Conservation (phyloP, 2,888 invertebrate species). For the Petrophora chlorosata region DNA sequence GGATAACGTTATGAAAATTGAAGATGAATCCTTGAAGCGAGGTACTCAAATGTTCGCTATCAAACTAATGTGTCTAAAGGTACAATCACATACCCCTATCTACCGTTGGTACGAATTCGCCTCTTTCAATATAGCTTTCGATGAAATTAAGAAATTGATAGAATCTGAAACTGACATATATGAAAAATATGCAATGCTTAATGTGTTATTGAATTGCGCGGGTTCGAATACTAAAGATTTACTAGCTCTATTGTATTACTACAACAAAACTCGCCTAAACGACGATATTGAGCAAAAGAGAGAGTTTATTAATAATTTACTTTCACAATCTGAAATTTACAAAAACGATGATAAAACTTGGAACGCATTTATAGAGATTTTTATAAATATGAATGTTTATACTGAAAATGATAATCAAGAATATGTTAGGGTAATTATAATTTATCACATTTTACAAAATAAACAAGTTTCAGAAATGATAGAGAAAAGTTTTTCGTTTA, state of each 20-base stretch:
- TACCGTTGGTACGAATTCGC: conserved; percentile 61
- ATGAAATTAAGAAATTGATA: conserved; percentile 50
- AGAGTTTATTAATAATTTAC: conserved; percentile 47
- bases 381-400: conserved; percentile 55
- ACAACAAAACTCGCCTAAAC: conserved; percentile 53
- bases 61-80: conserved; percentile 35
- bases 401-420: conserved; percentile 40
- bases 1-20: conserved; percentile 25
- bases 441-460: conserved; percentile 49
- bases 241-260: conserved; percentile 45
- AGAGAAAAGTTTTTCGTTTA: conserved; percentile 48
- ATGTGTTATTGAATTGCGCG: conserved; percentile 51
- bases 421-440: conserved; percentile 49
- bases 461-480: conserved; percentile 48
- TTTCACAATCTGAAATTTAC: conserved; percentile 42
- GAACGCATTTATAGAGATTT: conserved; percentile 55
- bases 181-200: conserved; percentile 46
- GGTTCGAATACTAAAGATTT: conserved; percentile 44
- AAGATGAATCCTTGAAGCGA: conserved; percentile 30
- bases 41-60: conserved; percentile 38
- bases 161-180: conserved; percentile 36
- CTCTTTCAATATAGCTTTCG: conserved; percentile 57
- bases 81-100: conserved; percentile 30
- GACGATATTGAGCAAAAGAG: conserved; percentile 45
- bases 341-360: conserved; percentile 55